Evolutionary conservation across 2,888 invertebrate species (phyloP).

Genomic region (Drosophila setosimentum): DNA sequence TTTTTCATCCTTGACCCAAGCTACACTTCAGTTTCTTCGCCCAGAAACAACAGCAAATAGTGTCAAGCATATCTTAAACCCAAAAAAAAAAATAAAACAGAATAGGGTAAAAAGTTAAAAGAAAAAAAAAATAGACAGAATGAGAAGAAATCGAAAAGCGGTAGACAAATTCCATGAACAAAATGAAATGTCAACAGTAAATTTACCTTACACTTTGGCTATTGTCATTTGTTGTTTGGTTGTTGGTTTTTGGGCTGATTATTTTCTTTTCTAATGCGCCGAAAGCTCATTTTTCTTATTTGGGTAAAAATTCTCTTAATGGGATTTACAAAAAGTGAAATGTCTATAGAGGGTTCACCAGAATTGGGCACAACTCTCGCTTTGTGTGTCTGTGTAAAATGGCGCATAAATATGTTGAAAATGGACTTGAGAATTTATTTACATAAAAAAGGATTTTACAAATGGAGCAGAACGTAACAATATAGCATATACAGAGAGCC

Average conservation of each 20-base stretch:
- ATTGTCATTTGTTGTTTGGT: conserved; percentile 56
- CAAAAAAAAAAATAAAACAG: conserved; percentile 15
- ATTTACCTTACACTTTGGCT: conserved; percentile 74
- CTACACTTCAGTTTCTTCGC: conserved; percentile 57
- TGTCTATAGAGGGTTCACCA: conserved; percentile 56
- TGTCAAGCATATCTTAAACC: conserved; percentile 38
- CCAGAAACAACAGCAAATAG: conserved; percentile 36
- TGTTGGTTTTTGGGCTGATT: conserved; percentile 63
- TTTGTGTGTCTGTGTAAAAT: conserved; percentile 66
- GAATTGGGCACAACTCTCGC: conserved; percentile 26
- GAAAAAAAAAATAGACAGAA: conserved; percentile 7
- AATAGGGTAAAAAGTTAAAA: conserved; percentile 19
- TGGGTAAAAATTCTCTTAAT: conserved; percentile 76
- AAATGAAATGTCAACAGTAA: conserved; percentile 81
- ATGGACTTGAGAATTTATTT: conserved; percentile 79
- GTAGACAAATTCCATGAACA: conserved; percentile 74
- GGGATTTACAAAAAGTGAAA: conserved; percentile 70
- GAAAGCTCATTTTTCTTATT: conserved; percentile 80
- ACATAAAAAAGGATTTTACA: conserved; percentile 80
- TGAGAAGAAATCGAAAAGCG: conserved; percentile 40
- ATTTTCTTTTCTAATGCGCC: conserved; percentile 78
- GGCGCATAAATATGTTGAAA: conserved; percentile 81
- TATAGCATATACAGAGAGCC: conserved; percentile 34
- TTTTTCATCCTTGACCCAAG: conserved; percentile 59
- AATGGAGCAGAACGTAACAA: conserved; percentile 64